Base-by-base conservation (phyloP, 2,113 vertebrate species). In the Gobius niger region DNA sequence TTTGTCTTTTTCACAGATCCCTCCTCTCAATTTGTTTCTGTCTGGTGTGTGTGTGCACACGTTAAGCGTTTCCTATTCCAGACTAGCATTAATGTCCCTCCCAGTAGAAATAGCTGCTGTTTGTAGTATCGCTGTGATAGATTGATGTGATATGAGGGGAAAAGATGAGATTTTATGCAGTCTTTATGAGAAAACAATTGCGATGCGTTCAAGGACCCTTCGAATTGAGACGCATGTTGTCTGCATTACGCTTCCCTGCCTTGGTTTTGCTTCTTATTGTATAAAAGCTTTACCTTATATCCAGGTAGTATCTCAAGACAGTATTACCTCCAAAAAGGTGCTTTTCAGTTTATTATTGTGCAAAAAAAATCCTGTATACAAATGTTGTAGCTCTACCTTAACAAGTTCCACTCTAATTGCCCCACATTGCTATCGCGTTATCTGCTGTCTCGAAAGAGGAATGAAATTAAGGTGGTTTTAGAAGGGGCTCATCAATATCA, bases 61-160 rank as follows among this genome's bases (percentile, higher is more conserved):
- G 83, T 68, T 60, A 68, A 80, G 83, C 65, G 19, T 85, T 81
- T 78, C 54, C 54, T 85, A 85, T 89, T 81, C 81, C 79, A 86
- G 83, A 76, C 75, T 70, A 80, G 75, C 76, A 63, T 85, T 87
- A 88, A 89, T 89, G 82, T 72, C 72, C 62, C 70, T 85, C 83
- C 70, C 72, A 65, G 77, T 82, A 81, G 87, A 88, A 90, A 87
- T 83, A 70, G 74, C 70, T 83, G 84, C 80, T 82, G 82, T 87
- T 89, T 90, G 83, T 86, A 85, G 80, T 90, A 80, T 87, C 90
- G 87, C 90, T 90, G 76, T 85, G 80, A 82, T 84, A 85, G 88
- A 91, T 90, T 82, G 86, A 86, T 87, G 81, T 75, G 67, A 63
- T 72, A 71, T 85, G 65, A 74, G 70, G 70, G 75, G 68, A 73